Conservation (phyloP, 2,888 invertebrate genomes). For the Synanthedon formicaeformis region DNA sequence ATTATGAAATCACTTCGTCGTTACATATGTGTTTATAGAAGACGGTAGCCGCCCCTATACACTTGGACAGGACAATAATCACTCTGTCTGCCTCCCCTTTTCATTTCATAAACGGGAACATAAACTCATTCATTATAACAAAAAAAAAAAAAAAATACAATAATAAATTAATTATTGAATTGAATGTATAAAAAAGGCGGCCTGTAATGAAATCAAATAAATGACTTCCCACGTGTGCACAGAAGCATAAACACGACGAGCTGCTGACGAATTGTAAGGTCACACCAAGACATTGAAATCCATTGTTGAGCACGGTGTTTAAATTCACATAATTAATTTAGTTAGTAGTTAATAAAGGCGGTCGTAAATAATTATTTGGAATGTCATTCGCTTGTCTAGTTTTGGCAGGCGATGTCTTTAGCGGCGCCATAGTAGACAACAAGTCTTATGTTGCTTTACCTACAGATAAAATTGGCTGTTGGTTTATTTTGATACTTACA, state of each 20-base stretch:
- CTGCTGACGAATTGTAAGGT: neutral
- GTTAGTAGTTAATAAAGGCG: slow-evolving; percentile 10
- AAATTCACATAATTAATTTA: slow-evolving; percentile 12
- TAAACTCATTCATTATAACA: too few relatives aligned
- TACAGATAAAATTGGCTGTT: too few relatives aligned
- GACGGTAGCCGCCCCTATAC: too few relatives aligned
- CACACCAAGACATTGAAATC: slow-evolving; percentile 5
- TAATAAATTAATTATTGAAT: too few relatives aligned
- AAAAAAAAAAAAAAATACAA: too few relatives aligned
- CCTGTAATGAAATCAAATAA: neutral
- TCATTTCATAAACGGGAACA: too few relatives aligned
- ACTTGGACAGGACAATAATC: too few relatives aligned
- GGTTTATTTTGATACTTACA: too few relatives aligned
- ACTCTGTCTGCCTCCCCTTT: too few relatives aligned
- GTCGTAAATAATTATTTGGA: slow-evolving; percentile 18
- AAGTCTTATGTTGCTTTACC: slow-evolving; percentile 6
- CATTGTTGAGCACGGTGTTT: slow-evolving; percentile 11
- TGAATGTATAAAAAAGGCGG: too few relatives aligned
- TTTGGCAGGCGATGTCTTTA: slow-evolving; percentile 6
- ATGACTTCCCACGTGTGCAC: neutral
- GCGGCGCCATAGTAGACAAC: slow-evolving; percentile 9
- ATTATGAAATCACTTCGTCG: too few relatives aligned
- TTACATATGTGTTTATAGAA: too few relatives aligned
- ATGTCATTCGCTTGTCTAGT: slow-evolving; percentile 17
- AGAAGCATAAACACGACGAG: neutral